Conservation (phyloP, 1,140 invertebrate genomes). For the Bombus confusus region DNA sequence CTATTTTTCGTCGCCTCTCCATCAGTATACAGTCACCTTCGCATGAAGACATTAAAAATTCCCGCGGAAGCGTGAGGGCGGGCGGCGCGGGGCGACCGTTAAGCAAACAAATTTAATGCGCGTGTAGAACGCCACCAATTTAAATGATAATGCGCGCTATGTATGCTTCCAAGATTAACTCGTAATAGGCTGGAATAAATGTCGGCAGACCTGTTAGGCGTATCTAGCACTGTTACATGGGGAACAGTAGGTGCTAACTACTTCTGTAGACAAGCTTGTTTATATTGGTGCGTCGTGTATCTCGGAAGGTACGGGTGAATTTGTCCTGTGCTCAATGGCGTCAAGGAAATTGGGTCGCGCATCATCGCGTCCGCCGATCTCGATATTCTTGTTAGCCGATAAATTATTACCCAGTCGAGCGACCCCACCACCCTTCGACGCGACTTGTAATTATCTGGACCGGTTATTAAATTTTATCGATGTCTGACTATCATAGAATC, state of each 20-base stretch:
- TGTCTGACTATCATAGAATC: slow-evolving; percentile 45
- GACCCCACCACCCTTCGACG: background rate
- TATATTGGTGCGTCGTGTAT: slow-evolving; percentile 52
- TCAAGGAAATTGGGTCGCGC: slow-evolving; percentile 56
- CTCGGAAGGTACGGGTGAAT: slow-evolving; percentile 41
- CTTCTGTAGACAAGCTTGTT: slow-evolving; percentile 68
- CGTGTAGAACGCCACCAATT: slow-evolving; percentile 73
- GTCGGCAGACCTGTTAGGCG: slow-evolving; percentile 66
- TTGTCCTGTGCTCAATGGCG: slow-evolving; percentile 36
- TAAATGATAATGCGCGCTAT: slow-evolving; percentile 74
- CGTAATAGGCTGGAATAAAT: slow-evolving; percentile 69
- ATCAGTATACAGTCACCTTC: background rate
- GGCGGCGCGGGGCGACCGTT: slow-evolving; percentile 5
- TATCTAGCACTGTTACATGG: slow-evolving; percentile 62
- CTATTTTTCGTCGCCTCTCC: background rate
- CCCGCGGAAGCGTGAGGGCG: slow-evolving; percentile 39
- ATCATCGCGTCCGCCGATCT: slow-evolving; percentile 32
- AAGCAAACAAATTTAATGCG: slow-evolving; percentile 75
- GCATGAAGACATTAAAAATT: slow-evolving; percentile 47
- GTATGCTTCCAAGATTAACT: slow-evolving; percentile 70
- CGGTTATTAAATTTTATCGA: slow-evolving; percentile 56
- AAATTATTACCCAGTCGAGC: slow-evolving; percentile 38
- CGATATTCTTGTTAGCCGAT: slow-evolving; percentile 40
- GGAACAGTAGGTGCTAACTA: slow-evolving; percentile 70
- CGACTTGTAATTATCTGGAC: slow-evolving; percentile 48